These are phyloP conservation scores for Lasioglossum vierecki DNA, from an alignment of 2,888 invertebrate species.

Conservation along the genomic window DNA sequence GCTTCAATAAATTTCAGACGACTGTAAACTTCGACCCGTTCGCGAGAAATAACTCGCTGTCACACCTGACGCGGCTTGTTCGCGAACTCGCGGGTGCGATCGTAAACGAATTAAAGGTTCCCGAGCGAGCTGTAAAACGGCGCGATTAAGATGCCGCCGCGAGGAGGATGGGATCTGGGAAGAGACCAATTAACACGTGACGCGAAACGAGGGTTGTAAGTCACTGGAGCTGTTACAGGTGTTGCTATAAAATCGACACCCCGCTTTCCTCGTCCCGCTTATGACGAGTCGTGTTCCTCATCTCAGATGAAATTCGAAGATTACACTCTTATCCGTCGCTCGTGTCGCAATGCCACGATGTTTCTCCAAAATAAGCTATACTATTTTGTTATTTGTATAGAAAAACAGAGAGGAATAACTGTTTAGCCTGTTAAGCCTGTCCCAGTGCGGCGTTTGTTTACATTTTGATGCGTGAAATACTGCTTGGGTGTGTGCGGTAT, in stretches of 20 bases:
- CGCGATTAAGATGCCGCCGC: slow-evolving; percentile 75
- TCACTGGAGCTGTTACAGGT: slow-evolving; percentile 63
- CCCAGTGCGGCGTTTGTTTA: too few relatives aligned
- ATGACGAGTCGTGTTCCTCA: neutral
- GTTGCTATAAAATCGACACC: slow-evolving; percentile 45
- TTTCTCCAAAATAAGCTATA: too few relatives aligned
- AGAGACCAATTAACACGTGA: slow-evolving; percentile 80
- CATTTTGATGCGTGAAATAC: too few relatives aligned
- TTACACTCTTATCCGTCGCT: too few relatives aligned
- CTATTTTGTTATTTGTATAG: too few relatives aligned
- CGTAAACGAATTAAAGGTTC: slow-evolving; percentile 79
- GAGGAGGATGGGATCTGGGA: slow-evolving; percentile 44
- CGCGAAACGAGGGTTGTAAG: slow-evolving; percentile 77
- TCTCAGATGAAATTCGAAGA: neutral
- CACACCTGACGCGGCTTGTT: slow-evolving; percentile 22
- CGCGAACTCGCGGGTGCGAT: slow-evolving; percentile 57
- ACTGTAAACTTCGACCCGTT: neutral
- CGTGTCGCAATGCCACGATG: too few relatives aligned
- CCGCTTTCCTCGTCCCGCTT: neutral
- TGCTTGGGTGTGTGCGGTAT: too few relatives aligned
- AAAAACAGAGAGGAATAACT: too few relatives aligned
- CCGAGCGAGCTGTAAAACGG: slow-evolving; percentile 77
- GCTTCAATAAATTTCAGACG: neutral
- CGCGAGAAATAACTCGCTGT: slow-evolving; percentile 10
- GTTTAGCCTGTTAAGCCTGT: too few relatives aligned